Conservation (phyloP, 2,113 vertebrate genomes). For the Strigops habroptila region DNA sequence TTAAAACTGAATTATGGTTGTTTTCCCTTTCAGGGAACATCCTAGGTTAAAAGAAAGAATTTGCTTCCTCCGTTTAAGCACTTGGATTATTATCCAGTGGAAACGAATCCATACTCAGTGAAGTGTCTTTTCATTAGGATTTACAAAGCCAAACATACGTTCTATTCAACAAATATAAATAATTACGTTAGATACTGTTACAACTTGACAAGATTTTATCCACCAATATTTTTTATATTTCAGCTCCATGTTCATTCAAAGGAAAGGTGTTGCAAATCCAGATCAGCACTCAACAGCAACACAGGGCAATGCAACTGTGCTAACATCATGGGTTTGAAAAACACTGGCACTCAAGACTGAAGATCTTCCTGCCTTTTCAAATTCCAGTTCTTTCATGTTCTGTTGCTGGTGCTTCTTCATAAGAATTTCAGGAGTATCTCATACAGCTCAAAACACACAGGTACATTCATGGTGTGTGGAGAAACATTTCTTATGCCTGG, state of each 20-base stretch:
- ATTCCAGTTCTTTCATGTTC: not conserved
- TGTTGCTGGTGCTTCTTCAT: not conserved
- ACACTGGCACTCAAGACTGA: not conserved
- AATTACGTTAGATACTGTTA: not conserved
- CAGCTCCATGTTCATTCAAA: not conserved
- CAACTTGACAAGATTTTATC: not conserved
- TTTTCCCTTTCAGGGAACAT: not conserved
- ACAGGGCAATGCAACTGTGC: not conserved
- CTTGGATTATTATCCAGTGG: not conserved
- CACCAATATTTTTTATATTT: not conserved
- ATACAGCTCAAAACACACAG: not conserved
- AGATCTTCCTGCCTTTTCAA: not conserved
- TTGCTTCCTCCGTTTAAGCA: not conserved
- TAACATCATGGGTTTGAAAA: not conserved
- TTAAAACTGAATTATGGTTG: not conserved
- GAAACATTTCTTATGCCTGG: not conserved
- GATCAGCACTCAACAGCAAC: not conserved
- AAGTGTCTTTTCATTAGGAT: not conserved
- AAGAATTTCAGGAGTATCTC: not conserved
- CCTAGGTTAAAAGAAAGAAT: not conserved
- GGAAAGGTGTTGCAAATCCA: not conserved
- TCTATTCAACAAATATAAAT: not conserved
- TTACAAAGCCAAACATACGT: not conserved
- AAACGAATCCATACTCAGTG: not conserved
- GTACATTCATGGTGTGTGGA: fast-evolving